Percentiles rank a stretch among this genome's conserved stretches.
These are phyloP conservation scores for Hoplodrina ambigua DNA, from an alignment of 2,888 invertebrate species.

Conservation along the genomic window DNA sequence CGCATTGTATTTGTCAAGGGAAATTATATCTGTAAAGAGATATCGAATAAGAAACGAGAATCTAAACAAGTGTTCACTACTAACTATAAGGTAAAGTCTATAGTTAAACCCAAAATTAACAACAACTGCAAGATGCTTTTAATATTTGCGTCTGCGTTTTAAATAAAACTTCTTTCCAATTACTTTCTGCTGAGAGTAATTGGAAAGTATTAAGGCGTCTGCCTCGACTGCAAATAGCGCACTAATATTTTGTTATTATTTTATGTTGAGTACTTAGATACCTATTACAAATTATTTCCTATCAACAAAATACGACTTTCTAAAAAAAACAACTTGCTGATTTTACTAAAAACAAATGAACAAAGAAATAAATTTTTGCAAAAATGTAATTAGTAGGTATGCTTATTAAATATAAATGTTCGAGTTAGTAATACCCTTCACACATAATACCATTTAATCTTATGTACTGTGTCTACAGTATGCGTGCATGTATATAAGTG, in stretches of 20 bases:
- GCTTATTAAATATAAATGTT: neutral
- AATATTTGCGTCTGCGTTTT: constrained; percentile 33
- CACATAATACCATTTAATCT: neutral
- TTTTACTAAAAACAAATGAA: neutral
- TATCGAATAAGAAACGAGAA: neutral
- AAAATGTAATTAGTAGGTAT: too few relatives aligned
- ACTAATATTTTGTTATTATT: constrained; percentile 6
- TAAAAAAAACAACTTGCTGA: neutral
- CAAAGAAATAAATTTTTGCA: too few relatives aligned
- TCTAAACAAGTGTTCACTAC: constrained; percentile 6
- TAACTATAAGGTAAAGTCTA: neutral
- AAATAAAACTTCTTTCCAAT: constrained; percentile 31
- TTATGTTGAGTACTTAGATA: neutral
- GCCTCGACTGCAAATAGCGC: constrained; percentile 1
- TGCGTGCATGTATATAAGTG: constrained; percentile 24
- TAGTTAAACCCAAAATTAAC: neutral
- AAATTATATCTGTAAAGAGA: neutral
- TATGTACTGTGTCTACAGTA: constrained; percentile 13
- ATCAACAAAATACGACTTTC: neutral
- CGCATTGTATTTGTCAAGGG: neutral
- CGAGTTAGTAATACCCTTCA: neutral
- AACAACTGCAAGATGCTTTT: constrained; percentile 22
- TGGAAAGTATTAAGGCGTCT: constrained; percentile 24
- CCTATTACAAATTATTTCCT: neutral
- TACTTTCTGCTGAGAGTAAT: constrained; percentile 25